Evolutionary conservation across 2,888 invertebrate species (phyloP), one percentile per base, ranked within the genome.

Genomic region (Rapana venosa): DNA sequence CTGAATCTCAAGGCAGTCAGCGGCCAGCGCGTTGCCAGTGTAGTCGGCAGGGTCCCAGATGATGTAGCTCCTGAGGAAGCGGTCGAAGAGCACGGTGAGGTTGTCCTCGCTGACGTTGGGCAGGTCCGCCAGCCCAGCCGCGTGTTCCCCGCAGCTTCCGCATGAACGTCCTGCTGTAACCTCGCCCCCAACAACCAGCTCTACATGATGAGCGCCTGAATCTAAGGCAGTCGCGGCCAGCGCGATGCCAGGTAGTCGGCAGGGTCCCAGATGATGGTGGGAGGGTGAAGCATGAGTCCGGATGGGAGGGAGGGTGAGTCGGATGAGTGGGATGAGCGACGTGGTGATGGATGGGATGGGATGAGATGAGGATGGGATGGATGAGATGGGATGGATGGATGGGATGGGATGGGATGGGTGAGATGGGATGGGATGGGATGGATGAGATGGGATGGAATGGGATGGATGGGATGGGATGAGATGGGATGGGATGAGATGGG

Each of bases 71-170:
- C 15, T 4, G 66, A 84, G 66, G 35, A 89, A 35, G 22, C 74
- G 56, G 30, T 89, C 84, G 89, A 56, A 85, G 22, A 89, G 30
- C 13, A 36, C 32, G 32, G 70, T 70, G 56, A 85, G n/a, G 30
- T 58, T 26, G 20, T 89, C 30, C 20, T 85, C 70, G 5, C n/a
- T 15, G 0, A 83, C 26, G 70, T 74, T 35, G 8, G 17, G 47
- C 85, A 89, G 85, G n/a, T 35, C 88, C 17, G 6, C 61, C 35
- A 84, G 47, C 2, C 36, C 61, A 30, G 0, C 58, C 17, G 32
- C 56, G 32, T 66, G 26, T 66, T 13, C n/a, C 22, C 35, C 58
- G 83, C 84, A 90, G 36, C 74, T 85, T 88, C 0, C 13, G 0
- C 32, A 79, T 1, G 83, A 90, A 88, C 11, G 58, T 36, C 22